Conservation (phyloP, 2,888 invertebrate species). For the Agrotis puta region DNA sequence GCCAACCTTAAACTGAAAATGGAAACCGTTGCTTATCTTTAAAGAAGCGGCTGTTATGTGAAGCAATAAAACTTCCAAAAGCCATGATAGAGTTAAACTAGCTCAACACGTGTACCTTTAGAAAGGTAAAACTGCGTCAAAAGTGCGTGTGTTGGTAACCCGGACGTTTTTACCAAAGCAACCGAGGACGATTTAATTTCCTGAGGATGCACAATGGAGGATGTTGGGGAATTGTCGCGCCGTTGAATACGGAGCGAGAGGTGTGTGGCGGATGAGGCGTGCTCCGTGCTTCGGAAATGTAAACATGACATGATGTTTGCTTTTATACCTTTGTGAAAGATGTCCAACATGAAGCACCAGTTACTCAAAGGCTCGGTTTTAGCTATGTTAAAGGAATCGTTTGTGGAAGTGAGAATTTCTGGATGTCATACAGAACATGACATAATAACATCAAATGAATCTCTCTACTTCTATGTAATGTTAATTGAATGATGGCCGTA, state of each 20-base stretch:
- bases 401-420: no score
- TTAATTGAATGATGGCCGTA: no score
- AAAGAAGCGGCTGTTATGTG: no score
- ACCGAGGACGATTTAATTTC: constrained; percentile 48
- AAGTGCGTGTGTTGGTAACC: constrained; percentile 4
- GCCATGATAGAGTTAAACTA: neutral
- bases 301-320: neutral
- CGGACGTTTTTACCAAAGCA: constrained; percentile 34
- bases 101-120: neutral
- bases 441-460: no score
- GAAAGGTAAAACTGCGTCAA: constrained; percentile 28
- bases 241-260: neutral
- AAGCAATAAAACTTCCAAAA: neutral
- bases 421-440: no score
- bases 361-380: neutral
- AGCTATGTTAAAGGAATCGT: neutral
- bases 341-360: neutral
- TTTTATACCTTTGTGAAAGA: neutral
- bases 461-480: no score
- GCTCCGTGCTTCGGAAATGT: neutral
- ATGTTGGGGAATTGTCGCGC: constrained; percentile 15
- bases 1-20: no score
- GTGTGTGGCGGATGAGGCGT: neutral
- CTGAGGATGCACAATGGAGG: constrained; percentile 44
- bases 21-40: no score